Evolutionary conservation across 1,140 invertebrate genomes (phyloP), one percentile per base, ranked within the genome.

Genomic region (Maconellicoccus hirsutus): DNA sequence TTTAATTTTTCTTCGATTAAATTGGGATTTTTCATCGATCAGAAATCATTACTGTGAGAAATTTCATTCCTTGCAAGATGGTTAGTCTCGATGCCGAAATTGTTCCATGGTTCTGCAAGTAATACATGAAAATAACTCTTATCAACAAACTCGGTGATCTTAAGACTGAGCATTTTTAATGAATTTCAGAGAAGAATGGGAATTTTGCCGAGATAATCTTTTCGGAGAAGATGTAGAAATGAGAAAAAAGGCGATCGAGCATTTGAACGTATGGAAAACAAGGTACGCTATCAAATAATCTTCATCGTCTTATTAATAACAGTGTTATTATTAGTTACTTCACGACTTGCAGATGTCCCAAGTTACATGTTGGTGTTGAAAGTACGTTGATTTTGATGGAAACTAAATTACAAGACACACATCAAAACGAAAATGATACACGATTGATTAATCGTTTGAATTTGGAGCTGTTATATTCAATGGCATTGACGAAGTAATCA

Each of bases 321-420:
- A 33, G 3, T 12, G 12, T 33, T 33, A 33, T 33, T 33, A 33
- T 33, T 33, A n/a, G n/a, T 33, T 33, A 33, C 3, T 12, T 12
- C 3, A 6, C 29, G 29, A 33, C 12, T 33, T 72, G 70, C 71
- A 81, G 87, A 72, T 83, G 83, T 72, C 83, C 85, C 16, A 82
- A 83, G 73, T 76, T 90, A 72, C 85, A 86, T 12, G 82, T 85
- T 23, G 87, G 86, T 0, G 82, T 87, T 21, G 87, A 89, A 76
- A 86, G 86, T 22, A 87, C 87, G 1, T 76, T 87, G 27, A 81
- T 80, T 25, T 77, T 89, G 59, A 76, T 88, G 19, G 83, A 87
- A 79, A 85, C 86, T 1, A 78, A 77, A 22, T 66, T 83, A 0
- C 75, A 80, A 71, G 82, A 84, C 72, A 25, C n/a, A 21, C 70